phyloP scores from a whole-genome alignment of 2,797 vertebrate species.

The Pseudomugil tenellus region DNA sequence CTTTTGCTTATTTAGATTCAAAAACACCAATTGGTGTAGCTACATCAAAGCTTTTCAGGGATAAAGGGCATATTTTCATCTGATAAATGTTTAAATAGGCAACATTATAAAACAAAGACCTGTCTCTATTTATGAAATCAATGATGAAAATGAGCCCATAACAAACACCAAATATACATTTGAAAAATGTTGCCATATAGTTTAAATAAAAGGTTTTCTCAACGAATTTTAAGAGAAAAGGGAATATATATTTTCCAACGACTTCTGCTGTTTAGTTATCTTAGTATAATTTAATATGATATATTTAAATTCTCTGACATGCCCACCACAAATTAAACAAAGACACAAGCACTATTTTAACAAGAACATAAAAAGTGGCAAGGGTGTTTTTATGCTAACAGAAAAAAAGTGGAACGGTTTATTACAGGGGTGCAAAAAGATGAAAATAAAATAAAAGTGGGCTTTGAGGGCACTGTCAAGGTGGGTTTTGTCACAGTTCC shows the following conservation, averaged over 20 bases:
- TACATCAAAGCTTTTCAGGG: neutral
- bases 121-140: neutral
- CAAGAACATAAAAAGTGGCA: slow-evolving; percentile 1
- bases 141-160: neutral
- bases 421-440: slow-evolving; percentile 35
- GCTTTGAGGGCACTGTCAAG: slow-evolving; percentile 30
- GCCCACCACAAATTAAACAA: neutral
- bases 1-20: neutral
- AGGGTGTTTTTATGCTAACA: slow-evolving; percentile 2
- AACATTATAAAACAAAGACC: neutral
- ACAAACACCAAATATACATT: neutral
- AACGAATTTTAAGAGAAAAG: neutral
- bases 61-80: neutral
- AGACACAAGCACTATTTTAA: slow-evolving; percentile 19
- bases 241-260: neutral
- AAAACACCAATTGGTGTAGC: neutral
- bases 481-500: slow-evolving; percentile 32
- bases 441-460: slow-evolving; percentile 44
- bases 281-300: neutral
- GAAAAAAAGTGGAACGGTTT: slow-evolving; percentile 28
- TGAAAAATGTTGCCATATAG: neutral
- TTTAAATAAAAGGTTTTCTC: neutral
- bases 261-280: too few relatives aligned
- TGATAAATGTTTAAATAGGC: neutral
- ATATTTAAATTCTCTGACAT: neutral